Evolutionary conservation across 92 coral and sea anemone genomes (phyloP).

Genomic region (Ricordea florida): DNA sequence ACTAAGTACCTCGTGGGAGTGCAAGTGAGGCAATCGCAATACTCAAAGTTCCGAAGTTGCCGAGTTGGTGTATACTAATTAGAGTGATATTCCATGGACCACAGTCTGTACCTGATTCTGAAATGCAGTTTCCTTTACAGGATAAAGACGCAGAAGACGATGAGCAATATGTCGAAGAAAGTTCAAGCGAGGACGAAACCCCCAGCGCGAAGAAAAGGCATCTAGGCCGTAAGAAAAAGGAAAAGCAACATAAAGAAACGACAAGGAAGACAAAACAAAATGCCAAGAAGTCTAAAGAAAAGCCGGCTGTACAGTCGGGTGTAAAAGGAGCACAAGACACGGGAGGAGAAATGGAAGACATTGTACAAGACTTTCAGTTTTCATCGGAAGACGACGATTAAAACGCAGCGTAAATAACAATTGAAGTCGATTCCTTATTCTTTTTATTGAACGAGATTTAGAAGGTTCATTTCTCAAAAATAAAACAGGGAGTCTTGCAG

Average conservation of each 20-base stretch:
- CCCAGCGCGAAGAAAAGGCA: conserved; percentile 38
- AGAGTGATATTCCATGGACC: too few relatives aligned
- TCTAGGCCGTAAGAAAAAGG: conserved; percentile 11
- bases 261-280: conserved; percentile 32
- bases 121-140: background rate
- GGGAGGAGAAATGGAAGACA: conserved; percentile 65
- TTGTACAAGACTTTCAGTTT: conserved; percentile 87
- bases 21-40: too few relatives aligned
- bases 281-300: too few relatives aligned
- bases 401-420: too few relatives aligned
- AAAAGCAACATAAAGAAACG: conserved; percentile 29
- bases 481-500: too few relatives aligned
- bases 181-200: conserved; percentile 51
- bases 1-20: too few relatives aligned
- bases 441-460: too few relatives aligned
- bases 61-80: background rate
- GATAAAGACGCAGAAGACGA: conserved; percentile 16
- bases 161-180: conserved; percentile 1
- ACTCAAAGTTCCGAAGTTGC: background rate
- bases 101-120: background rate
- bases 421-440: too few relatives aligned
- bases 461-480: too few relatives aligned
- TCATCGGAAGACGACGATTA: conserved; percentile 83
- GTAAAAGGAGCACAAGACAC: too few relatives aligned
- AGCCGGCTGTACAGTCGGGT: too few relatives aligned